Conservation (phyloP, 2,888 invertebrate genomes). For the Graphium colonna region DNA sequence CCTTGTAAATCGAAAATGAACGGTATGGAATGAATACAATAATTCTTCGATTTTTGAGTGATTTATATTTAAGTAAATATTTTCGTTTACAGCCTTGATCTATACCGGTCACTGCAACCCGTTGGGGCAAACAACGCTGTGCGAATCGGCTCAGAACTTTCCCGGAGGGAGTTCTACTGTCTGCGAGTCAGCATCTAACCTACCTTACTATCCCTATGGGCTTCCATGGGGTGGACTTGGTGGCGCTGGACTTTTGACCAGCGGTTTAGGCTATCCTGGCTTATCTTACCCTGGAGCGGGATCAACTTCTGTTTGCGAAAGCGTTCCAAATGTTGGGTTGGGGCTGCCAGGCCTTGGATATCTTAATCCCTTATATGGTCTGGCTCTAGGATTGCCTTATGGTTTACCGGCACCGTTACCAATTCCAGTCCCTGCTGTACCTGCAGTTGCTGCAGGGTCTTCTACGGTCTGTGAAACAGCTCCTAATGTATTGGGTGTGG, state of each 20-base stretch:
- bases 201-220: slow-evolving; percentile 9
- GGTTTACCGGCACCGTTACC: neutral
- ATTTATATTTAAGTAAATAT: neutral
- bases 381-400: too few relatives aligned
- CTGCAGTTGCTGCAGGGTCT: neutral
- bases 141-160: too few relatives aligned
- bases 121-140: slow-evolving; percentile 39
- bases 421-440: neutral
- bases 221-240: neutral
- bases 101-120: slow-evolving; percentile 46
- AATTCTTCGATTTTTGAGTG: too few relatives aligned
- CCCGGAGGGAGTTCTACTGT: slow-evolving; percentile 28
- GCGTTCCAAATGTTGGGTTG: slow-evolving; percentile 19
- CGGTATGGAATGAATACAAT: too few relatives aligned
- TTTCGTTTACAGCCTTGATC: slow-evolving; percentile 42
- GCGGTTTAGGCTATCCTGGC: neutral
- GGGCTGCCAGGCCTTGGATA: slow-evolving; percentile 8
- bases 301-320: slow-evolving; percentile 19
- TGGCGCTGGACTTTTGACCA: neutral
- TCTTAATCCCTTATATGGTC: too few relatives aligned
- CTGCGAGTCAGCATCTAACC: slow-evolving; percentile 29
- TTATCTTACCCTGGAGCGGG: slow-evolving; percentile 8
- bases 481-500: slow-evolving; percentile 12
- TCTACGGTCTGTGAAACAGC: slow-evolving; percentile 23
- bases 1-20: too few relatives aligned